Evolutionary conservation across 2,888 invertebrate species (phyloP), one percentile per base, ranked within the genome.

Genomic region (Habrosyne pyritoides): DNA sequence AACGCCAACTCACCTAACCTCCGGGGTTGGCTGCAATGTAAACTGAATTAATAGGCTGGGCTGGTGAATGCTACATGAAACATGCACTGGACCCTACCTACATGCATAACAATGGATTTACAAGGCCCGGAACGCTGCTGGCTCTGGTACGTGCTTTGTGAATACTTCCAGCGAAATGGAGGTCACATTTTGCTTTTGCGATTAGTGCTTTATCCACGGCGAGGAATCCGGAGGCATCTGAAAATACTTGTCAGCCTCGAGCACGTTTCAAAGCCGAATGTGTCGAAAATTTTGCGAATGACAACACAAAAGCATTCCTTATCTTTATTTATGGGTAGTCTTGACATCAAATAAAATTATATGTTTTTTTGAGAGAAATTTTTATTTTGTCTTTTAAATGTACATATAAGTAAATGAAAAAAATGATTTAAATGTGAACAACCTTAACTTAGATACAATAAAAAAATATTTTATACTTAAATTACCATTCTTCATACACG

Each of bases 41-140:
- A 67, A 72, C 72, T 63, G 64, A 72, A 69, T 69, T 72, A 72
- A 67, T 63, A 63, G 64, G 56, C 54, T 62, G 42, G 55, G 53
- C 46, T 21, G 53, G 52, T 53, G 55, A 52, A 64, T 59, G 62
- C 61, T 66, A 71, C 59, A 67, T 57, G 59, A 33, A 33, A 33
- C 33, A 33, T 33, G 33, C 2, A 30, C 12, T 51, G 30, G 28
- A 21, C 21, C 28, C 21, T 33, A 52, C 21, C 26, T 26, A 28
- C 52, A 52, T 33, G 52, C n/a, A 42, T 42, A 42, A 42, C 42
- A 42, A 42, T 42, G 42, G 18, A 42, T 42, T 42, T 18, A 42
- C 42, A 42, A 18, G 18, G 2, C 18, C 42, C 18, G 42, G 42
- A 42, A 42, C 42, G 18, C 8, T 18, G 14, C 30, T 30, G 33